A percentile compares a stretch with the other conserved stretches of the same genome.
These are phyloP conservation scores for Halcyon chelicuti DNA, from an alignment of 2,797 vertebrate genomes.

Conservation along the genomic window DNA sequence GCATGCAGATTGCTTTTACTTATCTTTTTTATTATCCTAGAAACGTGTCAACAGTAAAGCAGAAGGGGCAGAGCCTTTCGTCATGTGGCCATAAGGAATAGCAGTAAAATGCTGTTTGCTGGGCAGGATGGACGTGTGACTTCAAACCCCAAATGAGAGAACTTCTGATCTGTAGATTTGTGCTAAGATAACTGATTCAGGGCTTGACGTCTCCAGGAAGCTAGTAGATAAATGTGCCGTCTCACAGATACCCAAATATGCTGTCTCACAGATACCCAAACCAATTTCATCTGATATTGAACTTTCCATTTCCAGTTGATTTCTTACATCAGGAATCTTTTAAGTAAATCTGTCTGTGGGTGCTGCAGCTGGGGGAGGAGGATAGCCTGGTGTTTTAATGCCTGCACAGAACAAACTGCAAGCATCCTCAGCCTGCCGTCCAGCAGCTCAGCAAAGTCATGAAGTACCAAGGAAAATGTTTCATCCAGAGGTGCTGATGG, in stretches of 20 bases:
- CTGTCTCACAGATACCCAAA: not conserved
- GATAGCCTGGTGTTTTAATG: not conserved
- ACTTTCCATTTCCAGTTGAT: not conserved
- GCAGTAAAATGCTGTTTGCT: not conserved
- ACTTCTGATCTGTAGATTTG: not conserved
- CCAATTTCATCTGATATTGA: not conserved
- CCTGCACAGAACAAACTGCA: not conserved
- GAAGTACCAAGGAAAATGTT: not conserved
- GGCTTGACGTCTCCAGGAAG: not conserved
- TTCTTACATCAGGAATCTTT: conserved; percentile 9
- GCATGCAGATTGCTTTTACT: not conserved
- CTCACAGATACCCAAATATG: not conserved
- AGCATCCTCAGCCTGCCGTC: not conserved
- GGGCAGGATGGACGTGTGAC: not conserved
- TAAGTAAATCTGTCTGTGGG: not conserved
- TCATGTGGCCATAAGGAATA: not conserved
- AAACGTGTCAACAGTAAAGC: not conserved
- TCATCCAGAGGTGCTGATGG: not conserved
- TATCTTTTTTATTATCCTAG: not conserved
- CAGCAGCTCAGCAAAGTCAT: not conserved
- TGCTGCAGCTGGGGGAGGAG: not conserved
- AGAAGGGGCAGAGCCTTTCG: not conserved
- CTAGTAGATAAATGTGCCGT: not conserved
- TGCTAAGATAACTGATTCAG: not conserved
- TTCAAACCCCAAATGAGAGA: not conserved